These are phyloP conservation scores for Nasonia oneida DNA, from an alignment of 2,888 invertebrate genomes.

Conservation along the genomic window DNA sequence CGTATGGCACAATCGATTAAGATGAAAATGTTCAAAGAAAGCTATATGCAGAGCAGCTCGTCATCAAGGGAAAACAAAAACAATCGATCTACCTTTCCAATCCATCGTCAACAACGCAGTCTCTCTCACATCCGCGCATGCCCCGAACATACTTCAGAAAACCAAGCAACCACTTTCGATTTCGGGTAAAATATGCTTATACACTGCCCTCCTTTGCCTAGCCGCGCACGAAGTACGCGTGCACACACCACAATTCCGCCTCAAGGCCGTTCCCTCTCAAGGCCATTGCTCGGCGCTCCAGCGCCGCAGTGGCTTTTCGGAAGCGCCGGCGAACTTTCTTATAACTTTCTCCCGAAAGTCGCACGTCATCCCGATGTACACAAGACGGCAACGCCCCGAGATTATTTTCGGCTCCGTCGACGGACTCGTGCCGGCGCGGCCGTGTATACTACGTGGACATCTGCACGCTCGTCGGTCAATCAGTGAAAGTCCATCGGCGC, in stretches of 20 bases:
- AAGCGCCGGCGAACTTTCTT: slow-evolving; percentile 44
- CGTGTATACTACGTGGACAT: not conserved
- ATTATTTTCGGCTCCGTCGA: slow-evolving; percentile 33
- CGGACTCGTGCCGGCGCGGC: not conserved
- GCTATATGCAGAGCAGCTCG: too few species aligned
- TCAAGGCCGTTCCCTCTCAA: slow-evolving; percentile 46
- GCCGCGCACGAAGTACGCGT: not conserved
- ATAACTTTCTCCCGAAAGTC: slow-evolving; percentile 54
- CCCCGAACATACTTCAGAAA: too few species aligned
- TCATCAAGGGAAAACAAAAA: too few species aligned
- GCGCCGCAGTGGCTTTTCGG: slow-evolving; percentile 28
- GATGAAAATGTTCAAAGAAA: too few species aligned
- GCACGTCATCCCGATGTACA: slow-evolving; percentile 18
- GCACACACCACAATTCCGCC: not conserved
- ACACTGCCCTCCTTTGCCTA: not conserved
- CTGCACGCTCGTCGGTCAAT: slow-evolving; percentile 36
- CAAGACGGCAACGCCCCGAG: not conserved
- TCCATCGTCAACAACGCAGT: too few species aligned
- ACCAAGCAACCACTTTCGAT: not conserved
- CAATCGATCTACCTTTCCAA: too few species aligned
- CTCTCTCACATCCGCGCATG: too few species aligned
- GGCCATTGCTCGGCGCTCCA: slow-evolving; percentile 13
- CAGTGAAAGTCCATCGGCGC: slow-evolving; percentile 55
- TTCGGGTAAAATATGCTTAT: not conserved
- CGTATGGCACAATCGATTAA: too few species aligned